These are phyloP conservation scores for Brachionus sp. DNA, from an alignment of 1,140 invertebrate genomes.

Conservation along the genomic window DNA sequence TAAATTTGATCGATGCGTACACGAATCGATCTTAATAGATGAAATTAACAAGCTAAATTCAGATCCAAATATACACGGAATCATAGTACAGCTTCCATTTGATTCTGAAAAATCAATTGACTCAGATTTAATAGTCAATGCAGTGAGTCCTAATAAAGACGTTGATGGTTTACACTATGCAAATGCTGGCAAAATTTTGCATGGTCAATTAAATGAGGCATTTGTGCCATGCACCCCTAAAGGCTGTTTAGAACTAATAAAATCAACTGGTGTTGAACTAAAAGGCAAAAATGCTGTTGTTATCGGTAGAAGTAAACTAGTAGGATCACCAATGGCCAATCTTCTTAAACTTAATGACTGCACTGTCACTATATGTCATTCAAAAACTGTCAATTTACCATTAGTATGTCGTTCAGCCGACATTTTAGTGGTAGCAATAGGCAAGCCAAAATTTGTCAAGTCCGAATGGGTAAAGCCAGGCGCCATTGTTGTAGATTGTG, in stretches of 20 bases:
- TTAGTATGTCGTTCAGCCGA: slow-evolving; percentile 71
- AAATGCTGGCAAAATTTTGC: slow-evolving; percentile 77
- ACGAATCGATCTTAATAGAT: slow-evolving; percentile 63
- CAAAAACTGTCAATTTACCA: slow-evolving; percentile 78
- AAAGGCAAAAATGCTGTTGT: slow-evolving; percentile 84
- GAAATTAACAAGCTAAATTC: slow-evolving; percentile 75
- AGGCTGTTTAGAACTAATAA: slow-evolving; percentile 86
- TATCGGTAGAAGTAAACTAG: slow-evolving; percentile 91
- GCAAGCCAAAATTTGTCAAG: slow-evolving; percentile 83
- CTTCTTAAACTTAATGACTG: slow-evolving; percentile 64
- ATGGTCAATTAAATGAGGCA: slow-evolving; percentile 67
- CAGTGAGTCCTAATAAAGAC: slow-evolving; percentile 80
- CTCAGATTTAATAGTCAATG: slow-evolving; percentile 78
- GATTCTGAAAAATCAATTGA: slow-evolving; percentile 78
- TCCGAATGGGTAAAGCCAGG: slow-evolving; percentile 95
- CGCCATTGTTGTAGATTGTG: slow-evolving; percentile 98
- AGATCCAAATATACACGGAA: slow-evolving; percentile 81
- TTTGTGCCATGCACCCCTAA: slow-evolving; percentile 89
- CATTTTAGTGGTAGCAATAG: slow-evolving; percentile 92
- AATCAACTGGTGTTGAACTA: slow-evolving; percentile 66
- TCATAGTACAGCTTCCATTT: slow-evolving; percentile 88
- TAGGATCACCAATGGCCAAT: slow-evolving; percentile 81
- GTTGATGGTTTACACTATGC: slow-evolving; percentile 91
- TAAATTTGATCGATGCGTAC: slow-evolving; percentile 62
- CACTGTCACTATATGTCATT: slow-evolving; percentile 94